Evolutionary conservation across 2,888 invertebrate genomes (phyloP), one percentile per base, ranked within the genome.

Genomic region (Ichneumon xanthorius): DNA sequence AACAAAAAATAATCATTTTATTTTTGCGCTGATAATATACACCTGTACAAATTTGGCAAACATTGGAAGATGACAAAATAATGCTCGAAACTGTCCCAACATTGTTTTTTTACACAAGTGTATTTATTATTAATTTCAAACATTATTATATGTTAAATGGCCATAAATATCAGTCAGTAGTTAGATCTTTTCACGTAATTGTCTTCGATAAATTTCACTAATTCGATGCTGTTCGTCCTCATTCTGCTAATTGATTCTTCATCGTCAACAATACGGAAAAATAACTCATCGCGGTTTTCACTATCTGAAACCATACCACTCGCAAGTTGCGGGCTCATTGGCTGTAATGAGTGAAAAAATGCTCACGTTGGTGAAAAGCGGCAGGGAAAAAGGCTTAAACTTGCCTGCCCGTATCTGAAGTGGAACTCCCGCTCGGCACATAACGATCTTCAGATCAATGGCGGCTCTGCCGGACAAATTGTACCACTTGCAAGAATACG

Each of bases 401-500:
- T 82, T 86, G 68, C 89, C 88, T 4, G 86, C 89, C 16, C 88
- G 87, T 11, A 89, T 84, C 11, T 85, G 58, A 1, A 89, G 75
- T n/a, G 88, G 88, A 45, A 53, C 70, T 48, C 81, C 86, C 2
- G 87, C 77, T 0, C 88, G 86, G 2, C 81, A 80, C 77, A 88
- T 87, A 89, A 1, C 11, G 87, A 53, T 40, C 40, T 40, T 40
- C 19, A 90, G 16, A 58, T 80, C 68, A 30, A 30, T 77, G 6
- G 72, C 82, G 53, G 89, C 73, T n/a, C 77, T 84, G 11, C 83
- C 30, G 2, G 83, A 67, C 6, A 88, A 85, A 55, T 76, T 71
- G 53, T 88, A 90, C 89, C 90, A 89, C 3, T 79, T 58, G 48
- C 87, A 88, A 4, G 85, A 72, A 45, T 89, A 90, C 4, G 61